Evolutionary conservation across 1,140 invertebrate genomes (phyloP), one percentile per base, ranked within the genome.

Genomic region (Lasioglossum baleicum): DNA sequence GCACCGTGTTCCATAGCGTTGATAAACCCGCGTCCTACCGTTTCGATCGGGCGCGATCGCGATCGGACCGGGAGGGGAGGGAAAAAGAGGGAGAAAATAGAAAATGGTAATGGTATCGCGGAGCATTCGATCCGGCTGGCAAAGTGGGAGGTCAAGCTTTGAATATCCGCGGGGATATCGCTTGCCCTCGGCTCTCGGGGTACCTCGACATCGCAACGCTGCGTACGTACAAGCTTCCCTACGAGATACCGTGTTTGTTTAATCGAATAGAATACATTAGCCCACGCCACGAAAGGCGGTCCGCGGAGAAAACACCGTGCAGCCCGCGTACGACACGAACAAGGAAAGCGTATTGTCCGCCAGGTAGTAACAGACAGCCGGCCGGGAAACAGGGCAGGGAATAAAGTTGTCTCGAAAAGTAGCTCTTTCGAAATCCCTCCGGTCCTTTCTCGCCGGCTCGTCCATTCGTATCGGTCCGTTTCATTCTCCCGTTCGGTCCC

Each of bases 191-290:
- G 51, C 63, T 81, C 74, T 10, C 51, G 42, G 22, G 42, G 63
- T 22, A 2, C 48, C 35, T 65, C 71, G 68, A 53, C 73, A n/a
- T n/a, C n/a, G n/a, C n/a, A n/a, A 67, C 76, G 76, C 48, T 77
- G 80, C 75, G 71, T 80, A 75, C 31, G 77, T 81, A 85, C 73
- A 79, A 79, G 81, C 80, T 79, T 83, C 60, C 69, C 84, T 86
- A 74, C 83, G 80, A 85, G 75, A 74, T 82, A 84, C 79, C 78
- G 84, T 88, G 83, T 86, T 88, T 84, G 80, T 89, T 88, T 89
- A 88, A 89, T 89, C 87, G 85, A 87, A 88, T 87, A 86, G 87
- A 88, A 88, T 89, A 89, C 85, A 89, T 88, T 89, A 89, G 82
- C 86, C 85, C 81, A 87, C 83, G 85, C 79, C 51, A 73, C 73